Base-by-base conservation (phyloP, 2,797 vertebrate species). In the Otolemur crassicaudatus region DNA sequence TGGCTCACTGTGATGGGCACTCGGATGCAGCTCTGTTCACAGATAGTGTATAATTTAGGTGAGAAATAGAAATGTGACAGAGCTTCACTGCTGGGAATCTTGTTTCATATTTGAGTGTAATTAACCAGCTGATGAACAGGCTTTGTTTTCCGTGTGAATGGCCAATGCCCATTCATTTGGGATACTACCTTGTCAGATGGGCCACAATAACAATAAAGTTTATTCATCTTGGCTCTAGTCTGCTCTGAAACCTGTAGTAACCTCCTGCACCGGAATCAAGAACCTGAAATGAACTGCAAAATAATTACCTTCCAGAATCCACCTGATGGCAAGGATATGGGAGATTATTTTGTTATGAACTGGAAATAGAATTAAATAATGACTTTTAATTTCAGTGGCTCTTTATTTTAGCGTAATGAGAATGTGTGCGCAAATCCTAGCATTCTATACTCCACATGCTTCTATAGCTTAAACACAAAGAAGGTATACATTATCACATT, bases 61-160 rank as follows among this genome's bases (percentile, higher is more conserved):
- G 76, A 98, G 85, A 97, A 96, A 96, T 43, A 94, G 61, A 97
- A 97, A 85, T 84, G 82, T 94, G 77, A 86, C 5, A 58, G 12
- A 91, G n/a, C 56, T 93, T 98, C 46, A 16, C 82, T 83, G 37
- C 90, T 94, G 94, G 86, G 93, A 97, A 61, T 58, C n/a, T 98
- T 95, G 96, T 95, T 98, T 98, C 46, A 95, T 97, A 95, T 97
- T 94, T 97, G 84, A 92, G 40, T 94, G 77, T 92, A 95, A 95
- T 98, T 97, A 98, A 29, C 61, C 90, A 96, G 34, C 75, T 97
- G 97, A 98, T 96, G 82, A 98, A 95, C 69, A 97, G 84, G 70
- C 70, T 97, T 97, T 98, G 72, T 98, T 98, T 98, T 97, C 95
- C 29, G 3, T 97, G 81, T 97, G 94, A 98, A 97, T 97, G 94